phyloP scores from a whole-genome alignment of 1,140 invertebrate genomes.

The Dreissena rostriformis region DNA sequence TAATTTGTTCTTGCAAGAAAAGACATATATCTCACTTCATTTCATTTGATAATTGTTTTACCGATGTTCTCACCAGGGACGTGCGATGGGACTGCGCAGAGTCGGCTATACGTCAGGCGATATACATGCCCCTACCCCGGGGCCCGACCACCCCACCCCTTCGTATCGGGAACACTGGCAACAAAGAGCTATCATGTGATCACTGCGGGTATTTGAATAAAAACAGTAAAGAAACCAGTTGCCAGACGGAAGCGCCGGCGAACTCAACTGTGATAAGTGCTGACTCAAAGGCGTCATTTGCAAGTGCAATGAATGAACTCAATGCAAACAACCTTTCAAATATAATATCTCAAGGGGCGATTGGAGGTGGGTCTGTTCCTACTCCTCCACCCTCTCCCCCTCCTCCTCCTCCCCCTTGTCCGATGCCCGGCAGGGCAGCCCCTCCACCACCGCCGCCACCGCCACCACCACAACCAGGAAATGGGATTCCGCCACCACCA shows the following conservation, averaged over 20 bases:
- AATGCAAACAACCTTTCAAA: slow-evolving; percentile 16
- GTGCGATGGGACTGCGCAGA: slow-evolving; percentile 56
- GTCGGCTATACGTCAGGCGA: slow-evolving; percentile 43
- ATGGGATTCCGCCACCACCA: slow-evolving; percentile 19
- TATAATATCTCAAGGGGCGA: background rate
- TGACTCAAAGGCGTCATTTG: slow-evolving; percentile 36
- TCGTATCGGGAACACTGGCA: no score
- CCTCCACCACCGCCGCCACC: slow-evolving; percentile 21
- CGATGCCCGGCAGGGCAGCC: background rate
- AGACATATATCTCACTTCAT: no score
- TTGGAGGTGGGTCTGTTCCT: background rate
- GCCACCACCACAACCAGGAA: slow-evolving; percentile 3
- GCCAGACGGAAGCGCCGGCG: background rate
- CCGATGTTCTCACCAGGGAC: slow-evolving; percentile 19
- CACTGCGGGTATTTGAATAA: slow-evolving; percentile 25
- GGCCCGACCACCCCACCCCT: background rate
- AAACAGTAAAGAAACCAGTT: background rate
- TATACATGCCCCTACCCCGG: slow-evolving; percentile 51
- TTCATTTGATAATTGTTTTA: no score
- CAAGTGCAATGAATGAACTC: slow-evolving; percentile 32
- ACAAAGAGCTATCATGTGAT: slow-evolving; percentile 39
- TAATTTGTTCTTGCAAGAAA: no score
- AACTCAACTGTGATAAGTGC: background rate
- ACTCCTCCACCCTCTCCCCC: background rate
- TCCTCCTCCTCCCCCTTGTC: slow-evolving; percentile 11